Conservation (phyloP, 2,888 invertebrate genomes). For the Muscina levida region DNA sequence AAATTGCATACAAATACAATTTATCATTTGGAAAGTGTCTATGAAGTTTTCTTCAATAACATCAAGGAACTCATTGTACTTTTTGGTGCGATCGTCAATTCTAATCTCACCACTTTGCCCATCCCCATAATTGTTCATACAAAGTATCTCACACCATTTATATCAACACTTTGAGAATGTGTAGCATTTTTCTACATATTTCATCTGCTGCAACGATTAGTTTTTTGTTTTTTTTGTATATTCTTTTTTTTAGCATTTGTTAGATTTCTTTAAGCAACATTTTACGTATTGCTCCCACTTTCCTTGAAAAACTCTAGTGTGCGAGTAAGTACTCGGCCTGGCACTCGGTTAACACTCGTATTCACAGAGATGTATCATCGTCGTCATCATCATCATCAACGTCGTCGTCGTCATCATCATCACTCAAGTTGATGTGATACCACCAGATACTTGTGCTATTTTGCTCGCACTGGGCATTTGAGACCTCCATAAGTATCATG, state of each 20-base stretch:
- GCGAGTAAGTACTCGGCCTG: slow-evolving; percentile 1
- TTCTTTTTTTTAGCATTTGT: slow-evolving; percentile 57
- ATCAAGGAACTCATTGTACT: no score
- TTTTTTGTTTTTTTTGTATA: slow-evolving; percentile 53
- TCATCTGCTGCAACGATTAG: slow-evolving; percentile 7
- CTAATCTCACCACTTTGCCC: no score
- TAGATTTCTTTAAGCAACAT: slow-evolving; percentile 60
- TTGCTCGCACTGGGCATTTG: slow-evolving; percentile 20
- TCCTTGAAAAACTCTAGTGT: not conserved
- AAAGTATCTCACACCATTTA: no score
- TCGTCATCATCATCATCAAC: slow-evolving; percentile 32
- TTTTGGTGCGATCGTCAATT: no score
- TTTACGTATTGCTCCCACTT: not conserved
- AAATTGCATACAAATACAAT: no score
- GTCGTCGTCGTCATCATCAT: slow-evolving; percentile 5
- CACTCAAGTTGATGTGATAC: slow-evolving; percentile 37
- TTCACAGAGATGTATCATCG: not conserved
- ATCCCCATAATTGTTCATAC: no score
- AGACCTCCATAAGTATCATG: no score
- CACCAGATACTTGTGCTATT: slow-evolving; percentile 29
- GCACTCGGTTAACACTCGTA: no score
- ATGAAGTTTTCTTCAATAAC: no score
- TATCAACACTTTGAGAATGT: no score
- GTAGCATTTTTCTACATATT: no score
- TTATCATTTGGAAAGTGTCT: no score